Evolutionary conservation across 2,888 invertebrate species (phyloP).

Genomic region (Alloplasta piceator): DNA sequence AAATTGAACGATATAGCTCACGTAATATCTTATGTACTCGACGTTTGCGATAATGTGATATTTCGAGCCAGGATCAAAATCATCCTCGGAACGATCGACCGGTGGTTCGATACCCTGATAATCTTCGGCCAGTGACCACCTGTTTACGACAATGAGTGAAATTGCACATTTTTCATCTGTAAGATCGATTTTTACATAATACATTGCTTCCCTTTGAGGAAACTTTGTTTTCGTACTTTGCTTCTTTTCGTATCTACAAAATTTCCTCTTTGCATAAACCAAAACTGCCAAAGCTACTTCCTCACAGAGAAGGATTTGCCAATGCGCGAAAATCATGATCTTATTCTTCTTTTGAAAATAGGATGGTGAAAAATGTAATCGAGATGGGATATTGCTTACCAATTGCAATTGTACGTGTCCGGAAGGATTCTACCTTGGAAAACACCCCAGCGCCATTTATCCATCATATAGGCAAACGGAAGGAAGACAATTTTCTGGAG

Average conservation of each 20-base stretch:
- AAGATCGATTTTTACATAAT: too few relatives aligned
- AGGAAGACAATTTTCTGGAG: conserved; percentile 84
- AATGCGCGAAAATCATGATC: too few relatives aligned
- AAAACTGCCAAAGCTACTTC: too few relatives aligned
- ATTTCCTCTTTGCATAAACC: too few relatives aligned
- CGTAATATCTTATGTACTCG: conserved; percentile 87
- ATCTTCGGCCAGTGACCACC: conserved; percentile 83
- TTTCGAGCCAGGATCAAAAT: conserved; percentile 86
- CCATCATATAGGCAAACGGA: conserved; percentile 86
- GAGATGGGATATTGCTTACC: conserved; percentile 79
- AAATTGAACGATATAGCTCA: conserved; percentile 93
- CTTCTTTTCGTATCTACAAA: too few relatives aligned
- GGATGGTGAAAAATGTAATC: not conserved
- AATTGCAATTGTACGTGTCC: conserved; percentile 87
- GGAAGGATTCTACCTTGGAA: conserved; percentile 86
- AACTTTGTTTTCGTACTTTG: too few relatives aligned
- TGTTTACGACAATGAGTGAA: conserved; percentile 55
- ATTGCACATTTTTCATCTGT: too few relatives aligned
- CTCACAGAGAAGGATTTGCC: too few relatives aligned
- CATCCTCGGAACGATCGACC: conserved; percentile 85
- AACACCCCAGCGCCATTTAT: conserved; percentile 87
- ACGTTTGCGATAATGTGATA: conserved; percentile 83
- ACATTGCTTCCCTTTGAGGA: too few relatives aligned
- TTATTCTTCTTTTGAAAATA: not conserved
- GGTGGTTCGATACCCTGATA: conserved; percentile 88